phyloP scores from a whole-genome alignment of 2,888 invertebrate species.

The Stenodema calcarata region DNA sequence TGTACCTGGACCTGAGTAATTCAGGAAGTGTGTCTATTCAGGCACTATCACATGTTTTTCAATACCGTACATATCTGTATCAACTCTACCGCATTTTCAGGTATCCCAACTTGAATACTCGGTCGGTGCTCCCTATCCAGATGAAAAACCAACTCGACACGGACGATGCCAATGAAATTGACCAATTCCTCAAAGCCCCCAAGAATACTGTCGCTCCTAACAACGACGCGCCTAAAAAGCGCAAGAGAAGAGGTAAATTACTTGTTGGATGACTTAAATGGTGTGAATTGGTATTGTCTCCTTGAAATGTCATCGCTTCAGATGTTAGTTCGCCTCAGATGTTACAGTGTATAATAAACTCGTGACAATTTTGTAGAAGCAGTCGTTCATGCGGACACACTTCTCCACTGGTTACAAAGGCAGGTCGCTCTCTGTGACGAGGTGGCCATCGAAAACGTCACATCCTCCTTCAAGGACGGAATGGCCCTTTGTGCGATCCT shows the following conservation, averaged over 20 bases:
- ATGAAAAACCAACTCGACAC: conserved; percentile 75
- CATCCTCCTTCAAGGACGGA: conserved; percentile 73
- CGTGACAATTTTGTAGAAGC: conserved; percentile 30
- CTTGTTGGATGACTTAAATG: not conserved
- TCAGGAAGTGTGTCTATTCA: not conserved
- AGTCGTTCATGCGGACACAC: conserved; percentile 70
- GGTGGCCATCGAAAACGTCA: conserved; percentile 69
- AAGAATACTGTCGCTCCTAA: conserved; percentile 60
- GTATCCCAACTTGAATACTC: conserved; percentile 59
- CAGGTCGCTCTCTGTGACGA: conserved; percentile 72
- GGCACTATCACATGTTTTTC: too few species aligned
- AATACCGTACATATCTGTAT: too few species aligned
- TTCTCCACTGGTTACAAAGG: conserved; percentile 79
- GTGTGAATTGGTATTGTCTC: not conserved
- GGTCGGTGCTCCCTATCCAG: conserved; percentile 78
- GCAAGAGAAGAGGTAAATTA: conserved; percentile 69
- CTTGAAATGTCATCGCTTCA: not conserved
- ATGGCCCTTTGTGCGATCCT: conserved; percentile 76
- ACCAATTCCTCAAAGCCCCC: conserved; percentile 63
- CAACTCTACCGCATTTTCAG: conserved; percentile 61
- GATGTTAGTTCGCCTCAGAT: too few species aligned
- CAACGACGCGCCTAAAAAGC: conserved; percentile 70
- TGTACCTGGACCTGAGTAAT: too few species aligned
- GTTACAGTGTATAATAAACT: not conserved
- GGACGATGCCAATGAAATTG: conserved; percentile 71